Conservation (phyloP, 1,140 invertebrate genomes). For the Coelopa frigida region DNA sequence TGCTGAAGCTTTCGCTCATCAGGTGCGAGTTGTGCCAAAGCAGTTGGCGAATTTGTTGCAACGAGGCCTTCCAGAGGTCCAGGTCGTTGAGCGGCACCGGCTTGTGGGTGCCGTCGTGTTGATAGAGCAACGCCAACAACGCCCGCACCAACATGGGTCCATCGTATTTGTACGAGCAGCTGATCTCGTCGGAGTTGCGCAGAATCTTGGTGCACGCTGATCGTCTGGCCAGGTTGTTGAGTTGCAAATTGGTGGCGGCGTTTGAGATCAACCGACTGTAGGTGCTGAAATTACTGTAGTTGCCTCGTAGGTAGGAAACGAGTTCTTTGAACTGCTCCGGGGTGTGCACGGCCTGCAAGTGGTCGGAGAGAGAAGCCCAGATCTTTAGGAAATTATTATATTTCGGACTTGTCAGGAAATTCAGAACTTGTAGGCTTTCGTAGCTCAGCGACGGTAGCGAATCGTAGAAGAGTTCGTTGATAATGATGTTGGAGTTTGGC, state of each 20-base stretch:
- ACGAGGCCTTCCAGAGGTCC: constrained; percentile 23
- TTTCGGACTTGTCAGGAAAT: constrained; percentile 7
- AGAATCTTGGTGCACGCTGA: constrained; percentile 16
- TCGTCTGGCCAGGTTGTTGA: constrained; percentile 27
- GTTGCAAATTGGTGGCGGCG: constrained; percentile 20
- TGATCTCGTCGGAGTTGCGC: constrained; percentile 17
- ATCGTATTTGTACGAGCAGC: constrained; percentile 23
- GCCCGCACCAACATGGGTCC: constrained; percentile 24
- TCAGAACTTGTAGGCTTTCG: constrained; percentile 23
- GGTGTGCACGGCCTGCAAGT: constrained; percentile 8
- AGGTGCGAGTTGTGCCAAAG: constrained; percentile 31
- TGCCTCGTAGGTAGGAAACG: constrained; percentile 18
- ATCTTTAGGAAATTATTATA: constrained; percentile 13
- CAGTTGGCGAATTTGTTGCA: constrained; percentile 26
- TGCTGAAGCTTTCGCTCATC: constrained; percentile 7
- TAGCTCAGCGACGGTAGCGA: constrained; percentile 23
- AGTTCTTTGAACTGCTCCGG: constrained; percentile 11
- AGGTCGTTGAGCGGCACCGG: constrained; percentile 31
- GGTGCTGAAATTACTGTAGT: constrained; percentile 27
- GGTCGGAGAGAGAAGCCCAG: constrained; percentile 10
- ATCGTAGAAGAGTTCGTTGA: constrained; percentile 22
- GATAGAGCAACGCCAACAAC: constrained; percentile 21
- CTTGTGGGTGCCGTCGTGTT: constrained; percentile 26
- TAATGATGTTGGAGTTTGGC: not conserved
- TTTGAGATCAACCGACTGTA: constrained; percentile 22